Conservation (phyloP, 2,113 vertebrate species). For the Phainopepla nitens region DNA sequence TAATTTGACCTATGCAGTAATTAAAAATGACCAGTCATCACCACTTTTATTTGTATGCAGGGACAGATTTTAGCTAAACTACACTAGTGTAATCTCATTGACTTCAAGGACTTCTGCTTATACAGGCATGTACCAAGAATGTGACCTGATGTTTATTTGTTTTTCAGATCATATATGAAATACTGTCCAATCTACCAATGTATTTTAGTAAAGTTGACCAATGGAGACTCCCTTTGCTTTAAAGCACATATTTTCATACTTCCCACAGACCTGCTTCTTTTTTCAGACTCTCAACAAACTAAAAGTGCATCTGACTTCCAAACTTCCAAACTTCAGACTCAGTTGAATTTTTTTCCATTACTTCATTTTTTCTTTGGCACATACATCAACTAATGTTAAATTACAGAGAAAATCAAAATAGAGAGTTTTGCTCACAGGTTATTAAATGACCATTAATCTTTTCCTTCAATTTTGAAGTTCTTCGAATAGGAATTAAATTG, state of each 20-base stretch:
- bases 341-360: slow-evolving; percentile 21
- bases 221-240: neutral
- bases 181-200: neutral
- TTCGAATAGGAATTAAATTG: neutral
- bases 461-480: neutral
- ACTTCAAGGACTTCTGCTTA: neutral
- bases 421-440: slow-evolving; percentile 26
- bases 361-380: slow-evolving; percentile 8
- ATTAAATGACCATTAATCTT: slow-evolving; percentile 34
- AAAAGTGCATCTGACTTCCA: slow-evolving; percentile 37
- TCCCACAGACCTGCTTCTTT: neutral
- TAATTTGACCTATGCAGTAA: neutral
- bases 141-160: neutral
- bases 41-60: neutral
- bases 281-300: slow-evolving; percentile 28
- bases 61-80: neutral
- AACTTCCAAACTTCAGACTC: neutral
- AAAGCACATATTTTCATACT: neutral
- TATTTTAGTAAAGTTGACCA: neutral
- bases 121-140: neutral
- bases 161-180: slow-evolving; percentile 27
- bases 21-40: neutral
- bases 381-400: slow-evolving; percentile 44
- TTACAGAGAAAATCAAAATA: neutral
- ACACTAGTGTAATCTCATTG: neutral